phyloP scores from a whole-genome alignment of 1,140 invertebrate species.

The Doryteuthis pealeii region DNA sequence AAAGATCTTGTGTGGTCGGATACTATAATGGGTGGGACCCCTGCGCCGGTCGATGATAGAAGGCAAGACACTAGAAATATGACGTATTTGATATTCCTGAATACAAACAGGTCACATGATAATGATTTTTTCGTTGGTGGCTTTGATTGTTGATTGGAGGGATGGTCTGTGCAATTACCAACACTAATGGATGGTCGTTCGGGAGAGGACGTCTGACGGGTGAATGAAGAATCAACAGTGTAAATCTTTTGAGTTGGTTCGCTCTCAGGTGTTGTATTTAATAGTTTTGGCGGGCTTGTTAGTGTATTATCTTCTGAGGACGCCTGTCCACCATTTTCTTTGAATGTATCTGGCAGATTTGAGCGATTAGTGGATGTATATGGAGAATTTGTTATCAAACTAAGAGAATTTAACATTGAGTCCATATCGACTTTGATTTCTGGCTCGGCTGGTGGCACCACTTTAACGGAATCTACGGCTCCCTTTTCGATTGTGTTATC shows the following conservation, averaged over 20 bases:
- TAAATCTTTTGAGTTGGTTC: background rate
- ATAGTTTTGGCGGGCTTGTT: too few species aligned
- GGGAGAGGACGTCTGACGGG: background rate
- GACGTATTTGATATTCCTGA: background rate
- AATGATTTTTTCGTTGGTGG: background rate
- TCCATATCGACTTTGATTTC: background rate
- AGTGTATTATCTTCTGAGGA: too few species aligned
- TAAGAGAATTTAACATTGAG: too few species aligned
- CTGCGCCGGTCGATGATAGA: conserved; percentile 5
- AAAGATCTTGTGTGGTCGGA: background rate
- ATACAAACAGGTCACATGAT: background rate
- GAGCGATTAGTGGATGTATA: too few species aligned
- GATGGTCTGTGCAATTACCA: background rate
- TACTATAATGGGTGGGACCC: conserved; percentile 1
- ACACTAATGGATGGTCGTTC: background rate
- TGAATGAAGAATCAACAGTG: background rate
- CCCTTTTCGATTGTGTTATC: background rate
- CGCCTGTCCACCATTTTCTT: too few species aligned
- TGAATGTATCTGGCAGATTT: too few species aligned
- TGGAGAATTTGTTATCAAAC: too few species aligned
- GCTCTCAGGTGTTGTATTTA: background rate
- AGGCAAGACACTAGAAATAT: background rate
- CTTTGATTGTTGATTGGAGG: background rate
- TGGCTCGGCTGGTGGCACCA: background rate
- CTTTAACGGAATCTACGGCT: background rate